Conservation (phyloP, 2,888 invertebrate genomes). For the Parnassius smintheus region DNA sequence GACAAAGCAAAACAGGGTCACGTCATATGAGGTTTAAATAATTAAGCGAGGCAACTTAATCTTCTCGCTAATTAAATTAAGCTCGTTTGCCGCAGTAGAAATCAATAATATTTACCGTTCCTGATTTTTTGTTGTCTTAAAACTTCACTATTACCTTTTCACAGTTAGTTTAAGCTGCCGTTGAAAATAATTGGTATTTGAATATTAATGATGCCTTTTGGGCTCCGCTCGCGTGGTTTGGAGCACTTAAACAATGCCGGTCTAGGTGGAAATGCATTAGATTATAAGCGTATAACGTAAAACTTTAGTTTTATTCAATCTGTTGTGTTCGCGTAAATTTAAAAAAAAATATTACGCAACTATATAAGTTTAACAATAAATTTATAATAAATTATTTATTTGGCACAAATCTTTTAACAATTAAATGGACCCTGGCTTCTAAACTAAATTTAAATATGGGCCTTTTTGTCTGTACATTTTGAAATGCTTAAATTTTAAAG, state of each 20-base stretch:
- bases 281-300: not conserved
- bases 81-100: slow-evolving; percentile 31
- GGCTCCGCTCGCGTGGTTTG: slow-evolving; percentile 27
- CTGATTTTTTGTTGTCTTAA: slow-evolving; percentile 12
- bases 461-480: too few relatives aligned
- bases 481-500: too few relatives aligned
- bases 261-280: slow-evolving; percentile 4
- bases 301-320: too few relatives aligned
- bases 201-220: slow-evolving; percentile 28
- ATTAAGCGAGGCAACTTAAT: slow-evolving; percentile 50
- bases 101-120: slow-evolving; percentile 19
- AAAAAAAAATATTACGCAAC: too few relatives aligned
- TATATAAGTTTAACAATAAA: too few relatives aligned
- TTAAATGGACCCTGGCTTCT: too few relatives aligned
- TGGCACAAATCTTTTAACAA: too few relatives aligned
- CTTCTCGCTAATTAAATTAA: slow-evolving; percentile 53
- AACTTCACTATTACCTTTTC: slow-evolving; percentile 21
- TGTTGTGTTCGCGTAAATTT: too few relatives aligned
- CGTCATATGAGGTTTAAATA: slow-evolving; percentile 41
- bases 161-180: slow-evolving; percentile 5
- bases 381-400: too few relatives aligned
- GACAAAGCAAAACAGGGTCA: slow-evolving; percentile 34
- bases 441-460: too few relatives aligned
- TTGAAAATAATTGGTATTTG: slow-evolving; percentile 26
- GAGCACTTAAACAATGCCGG: slow-evolving; percentile 26